Evolutionary conservation across 2,113 vertebrate genomes (phyloP).

Genomic region (Urocynchramus pylzowi): DNA sequence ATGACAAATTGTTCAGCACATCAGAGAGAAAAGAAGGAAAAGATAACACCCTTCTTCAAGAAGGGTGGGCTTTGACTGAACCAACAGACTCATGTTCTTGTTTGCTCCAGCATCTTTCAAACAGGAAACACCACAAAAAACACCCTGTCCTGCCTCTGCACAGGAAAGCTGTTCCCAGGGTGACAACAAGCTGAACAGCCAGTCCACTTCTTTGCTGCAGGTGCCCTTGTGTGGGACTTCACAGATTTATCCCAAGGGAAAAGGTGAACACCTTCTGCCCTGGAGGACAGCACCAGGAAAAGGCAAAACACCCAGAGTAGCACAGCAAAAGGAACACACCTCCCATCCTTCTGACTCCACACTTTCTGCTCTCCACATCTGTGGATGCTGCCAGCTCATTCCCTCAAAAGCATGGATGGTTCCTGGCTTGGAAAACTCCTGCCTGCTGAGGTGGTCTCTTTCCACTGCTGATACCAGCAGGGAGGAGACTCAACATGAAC

Average conservation of each 20-base stretch:
- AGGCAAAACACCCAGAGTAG: not conserved
- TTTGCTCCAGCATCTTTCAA: not conserved
- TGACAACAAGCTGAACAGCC: not conserved
- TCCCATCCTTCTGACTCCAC: not conserved
- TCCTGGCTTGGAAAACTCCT: not conserved
- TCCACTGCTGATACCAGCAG: fast-evolving
- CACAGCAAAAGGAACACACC: not conserved
- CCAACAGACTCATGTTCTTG: not conserved
- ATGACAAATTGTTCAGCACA: not conserved
- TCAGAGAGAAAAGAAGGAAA: not conserved
- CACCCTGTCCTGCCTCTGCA: not conserved
- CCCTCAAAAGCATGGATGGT: not conserved
- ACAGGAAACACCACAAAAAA: not conserved
- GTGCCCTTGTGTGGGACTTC: not conserved
- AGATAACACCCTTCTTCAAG: not conserved
- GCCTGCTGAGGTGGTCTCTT: not conserved
- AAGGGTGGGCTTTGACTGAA: not conserved
- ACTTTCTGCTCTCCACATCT: fast-evolving
- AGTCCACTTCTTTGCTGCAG: not conserved
- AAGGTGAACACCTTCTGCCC: not conserved
- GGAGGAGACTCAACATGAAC: fast-evolving
- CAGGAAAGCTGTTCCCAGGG: not conserved
- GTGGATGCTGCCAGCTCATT: not conserved
- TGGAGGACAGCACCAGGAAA: not conserved
- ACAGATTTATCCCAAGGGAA: not conserved